Conservation (phyloP, 2,797 vertebrate genomes). For the Poliocrania exsul region DNA sequence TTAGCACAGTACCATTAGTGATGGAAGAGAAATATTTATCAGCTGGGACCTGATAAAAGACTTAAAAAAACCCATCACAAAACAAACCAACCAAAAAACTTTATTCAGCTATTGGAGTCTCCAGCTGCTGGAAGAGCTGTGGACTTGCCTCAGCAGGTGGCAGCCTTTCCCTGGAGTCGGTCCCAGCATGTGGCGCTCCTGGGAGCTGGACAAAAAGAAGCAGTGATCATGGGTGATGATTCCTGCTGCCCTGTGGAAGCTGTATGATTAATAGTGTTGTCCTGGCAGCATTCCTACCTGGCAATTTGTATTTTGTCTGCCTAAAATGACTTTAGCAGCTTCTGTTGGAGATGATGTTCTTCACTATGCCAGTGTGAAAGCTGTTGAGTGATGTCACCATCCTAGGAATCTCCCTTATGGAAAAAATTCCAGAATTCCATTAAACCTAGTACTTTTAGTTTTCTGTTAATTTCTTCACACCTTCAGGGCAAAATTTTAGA, state of each 20-base stretch:
- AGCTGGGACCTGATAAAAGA: not conserved
- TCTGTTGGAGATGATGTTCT: not conserved
- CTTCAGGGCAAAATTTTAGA: not conserved
- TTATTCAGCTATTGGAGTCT: not conserved
- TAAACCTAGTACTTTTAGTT: not conserved
- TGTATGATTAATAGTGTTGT: accelerated
- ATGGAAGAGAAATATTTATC: not conserved
- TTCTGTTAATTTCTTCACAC: not conserved
- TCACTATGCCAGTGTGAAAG: not conserved
- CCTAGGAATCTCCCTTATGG: not conserved
- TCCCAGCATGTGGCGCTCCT: not conserved
- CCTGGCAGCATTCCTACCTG: not conserved
- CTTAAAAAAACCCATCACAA: not conserved
- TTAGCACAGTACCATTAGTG: not conserved
- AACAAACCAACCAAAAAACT: not conserved
- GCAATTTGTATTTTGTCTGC: not conserved
- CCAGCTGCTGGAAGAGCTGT: not conserved
- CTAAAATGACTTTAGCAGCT: not conserved
- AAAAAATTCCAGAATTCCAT: not conserved
- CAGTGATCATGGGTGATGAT: accelerated
- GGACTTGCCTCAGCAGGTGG: slow-evolving; percentile 41
- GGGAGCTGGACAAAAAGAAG: not conserved
- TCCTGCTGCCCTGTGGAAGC: not conserved
- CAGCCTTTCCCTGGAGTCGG: not conserved
- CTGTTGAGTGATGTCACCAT: not conserved